These are phyloP conservation scores for Perizoma affinitatum DNA, from an alignment of 2,888 invertebrate genomes.

Conservation along the genomic window DNA sequence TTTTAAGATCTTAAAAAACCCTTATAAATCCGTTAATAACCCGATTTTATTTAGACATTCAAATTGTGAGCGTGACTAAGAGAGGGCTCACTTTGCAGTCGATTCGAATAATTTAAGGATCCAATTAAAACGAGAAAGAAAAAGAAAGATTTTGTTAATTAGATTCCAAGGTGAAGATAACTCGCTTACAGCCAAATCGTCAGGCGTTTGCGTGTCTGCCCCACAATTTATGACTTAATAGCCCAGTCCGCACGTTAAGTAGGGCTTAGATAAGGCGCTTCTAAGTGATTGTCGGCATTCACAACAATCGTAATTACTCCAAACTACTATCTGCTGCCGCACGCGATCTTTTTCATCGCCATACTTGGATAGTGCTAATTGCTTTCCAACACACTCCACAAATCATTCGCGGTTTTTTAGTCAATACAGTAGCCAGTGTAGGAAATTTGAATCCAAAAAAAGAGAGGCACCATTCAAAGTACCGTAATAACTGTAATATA, in stretches of 20 bases:
- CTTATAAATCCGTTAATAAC: constrained; percentile 20
- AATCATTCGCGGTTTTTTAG: constrained; percentile 42
- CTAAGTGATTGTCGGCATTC: constrained; percentile 84
- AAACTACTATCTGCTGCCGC: constrained; percentile 78
- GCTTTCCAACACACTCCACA: constrained; percentile 58
- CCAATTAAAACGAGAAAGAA: constrained; percentile 50
- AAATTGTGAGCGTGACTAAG: constrained; percentile 33
- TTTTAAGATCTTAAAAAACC: too few relatives aligned
- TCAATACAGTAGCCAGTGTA: background rate
- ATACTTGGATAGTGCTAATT: constrained; percentile 74
- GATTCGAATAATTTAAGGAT: constrained; percentile 51
- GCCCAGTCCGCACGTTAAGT: constrained; percentile 78
- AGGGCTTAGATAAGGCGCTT: constrained; percentile 82
- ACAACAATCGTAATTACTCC: constrained; percentile 84
- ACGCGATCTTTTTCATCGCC: constrained; percentile 78
- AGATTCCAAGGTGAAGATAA: constrained; percentile 75
- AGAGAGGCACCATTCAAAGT: too few relatives aligned
- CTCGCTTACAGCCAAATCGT: constrained; percentile 73
- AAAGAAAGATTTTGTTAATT: constrained; percentile 68
- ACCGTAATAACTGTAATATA: too few relatives aligned
- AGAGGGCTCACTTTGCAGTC: constrained; percentile 44
- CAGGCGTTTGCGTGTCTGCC: constrained; percentile 77
- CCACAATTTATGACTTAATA: constrained; percentile 83
- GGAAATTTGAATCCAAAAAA: too few relatives aligned
- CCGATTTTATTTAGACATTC: constrained; percentile 28